A percentile compares a stretch with the other conserved stretches of the same genome.
Evolutionary conservation across 2,888 invertebrate species (phyloP).

Genomic region (Melangyna quadrimaculata): DNA sequence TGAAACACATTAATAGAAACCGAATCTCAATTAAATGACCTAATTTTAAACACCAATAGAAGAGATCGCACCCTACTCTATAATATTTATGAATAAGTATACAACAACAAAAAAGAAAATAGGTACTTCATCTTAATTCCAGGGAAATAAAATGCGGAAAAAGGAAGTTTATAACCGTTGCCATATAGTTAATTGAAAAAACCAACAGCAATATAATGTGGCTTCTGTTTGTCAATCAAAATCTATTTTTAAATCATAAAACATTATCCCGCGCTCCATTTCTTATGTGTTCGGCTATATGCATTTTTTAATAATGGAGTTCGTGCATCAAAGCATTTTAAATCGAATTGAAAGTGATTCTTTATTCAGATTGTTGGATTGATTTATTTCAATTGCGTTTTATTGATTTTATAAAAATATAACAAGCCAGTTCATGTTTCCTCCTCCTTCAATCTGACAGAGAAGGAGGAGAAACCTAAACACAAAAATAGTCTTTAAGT

Average conservation of each 20-base stretch:
- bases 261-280: neutral
- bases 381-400: neutral
- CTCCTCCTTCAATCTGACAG: no score
- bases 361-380: neutral
- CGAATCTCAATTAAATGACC: conserved; percentile 47
- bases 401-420: no score
- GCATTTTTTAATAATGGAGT: conserved; percentile 8
- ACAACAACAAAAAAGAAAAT: neutral
- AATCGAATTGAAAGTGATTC: conserved; percentile 1
- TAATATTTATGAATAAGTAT: neutral
- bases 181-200: conserved; percentile 38
- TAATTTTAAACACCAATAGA: conserved; percentile 19
- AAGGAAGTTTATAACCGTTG: conserved; percentile 29
- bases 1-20: conserved; percentile 49
- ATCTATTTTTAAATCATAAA: conserved; percentile 30
- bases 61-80: conserved; percentile 19
- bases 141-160: conserved; percentile 35
- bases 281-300: no score
- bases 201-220: conserved; percentile 30
- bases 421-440: no score
- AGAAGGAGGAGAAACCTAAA: no score
- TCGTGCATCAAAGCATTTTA: neutral
- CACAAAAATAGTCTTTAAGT: no score
- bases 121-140: conserved; percentile 1
- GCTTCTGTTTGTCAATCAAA: conserved; percentile 50